A percentile compares a stretch with the other conserved stretches of the same genome.
phyloP scores from a whole-genome alignment of 1,140 invertebrate species.

The Apocrypta bakeri region DNA sequence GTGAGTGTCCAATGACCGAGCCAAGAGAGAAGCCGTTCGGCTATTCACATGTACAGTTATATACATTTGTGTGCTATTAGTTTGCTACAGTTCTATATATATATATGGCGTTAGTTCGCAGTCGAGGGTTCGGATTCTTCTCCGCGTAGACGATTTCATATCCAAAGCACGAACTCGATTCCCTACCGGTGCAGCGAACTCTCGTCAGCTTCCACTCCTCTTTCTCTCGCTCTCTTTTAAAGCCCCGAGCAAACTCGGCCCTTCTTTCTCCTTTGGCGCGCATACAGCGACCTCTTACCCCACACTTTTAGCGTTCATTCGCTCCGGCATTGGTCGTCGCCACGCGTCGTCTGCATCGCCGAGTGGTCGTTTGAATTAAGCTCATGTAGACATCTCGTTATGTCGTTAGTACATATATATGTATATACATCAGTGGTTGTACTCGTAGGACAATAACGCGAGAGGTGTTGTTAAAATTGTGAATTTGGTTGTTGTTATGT shows the following conservation, averaged over 20 bases:
- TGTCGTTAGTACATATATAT: slow-evolving; percentile 54
- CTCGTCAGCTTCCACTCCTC: slow-evolving; percentile 55
- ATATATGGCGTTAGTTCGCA: slow-evolving; percentile 5
- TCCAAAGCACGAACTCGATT: slow-evolving; percentile 69
- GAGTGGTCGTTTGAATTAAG: slow-evolving; percentile 64
- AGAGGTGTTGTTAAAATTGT: neutral
- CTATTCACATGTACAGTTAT: neutral
- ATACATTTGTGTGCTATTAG: neutral
- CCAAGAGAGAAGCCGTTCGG: neutral
- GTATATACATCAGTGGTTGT: neutral
- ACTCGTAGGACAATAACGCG: slow-evolving; percentile 13
- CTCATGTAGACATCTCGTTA: slow-evolving; percentile 62
- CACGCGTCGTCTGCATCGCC: neutral
- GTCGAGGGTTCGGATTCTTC: slow-evolving; percentile 49
- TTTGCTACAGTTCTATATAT: neutral
- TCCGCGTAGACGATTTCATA: slow-evolving; percentile 58
- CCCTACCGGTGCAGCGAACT: slow-evolving; percentile 56
- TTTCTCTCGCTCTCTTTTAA: slow-evolving; percentile 45
- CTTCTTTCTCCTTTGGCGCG: neutral
- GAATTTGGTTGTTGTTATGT: slow-evolving; percentile 8
- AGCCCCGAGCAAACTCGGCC: slow-evolving; percentile 4
- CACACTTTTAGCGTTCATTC: neutral
- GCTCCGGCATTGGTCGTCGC: neutral
- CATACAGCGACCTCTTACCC: neutral
- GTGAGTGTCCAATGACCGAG: neutral